These are phyloP conservation scores for Benthosema pterotum DNA, from an alignment of 2,797 vertebrate species.

Conservation along the genomic window DNA sequence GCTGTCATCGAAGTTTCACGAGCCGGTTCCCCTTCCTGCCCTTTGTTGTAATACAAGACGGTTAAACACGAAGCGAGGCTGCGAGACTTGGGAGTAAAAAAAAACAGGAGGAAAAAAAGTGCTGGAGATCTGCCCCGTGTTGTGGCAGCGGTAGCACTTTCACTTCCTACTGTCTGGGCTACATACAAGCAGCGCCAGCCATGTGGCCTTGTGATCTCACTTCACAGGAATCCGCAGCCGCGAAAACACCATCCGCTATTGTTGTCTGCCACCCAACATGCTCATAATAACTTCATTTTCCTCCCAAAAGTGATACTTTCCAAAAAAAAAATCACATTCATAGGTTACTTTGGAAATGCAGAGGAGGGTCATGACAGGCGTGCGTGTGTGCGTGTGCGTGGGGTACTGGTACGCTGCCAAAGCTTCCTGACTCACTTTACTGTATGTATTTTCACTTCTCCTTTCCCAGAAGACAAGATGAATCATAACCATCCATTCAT, in stretches of 20 bases:
- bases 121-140: slow-evolving; percentile 59
- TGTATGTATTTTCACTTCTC: slow-evolving; percentile 60
- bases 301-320: background rate
- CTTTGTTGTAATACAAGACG: too few species aligned
- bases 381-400: slow-evolving; percentile 22
- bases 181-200: slow-evolving; percentile 41
- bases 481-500: slow-evolving; percentile 67
- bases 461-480: slow-evolving; percentile 71
- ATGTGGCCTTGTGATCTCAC: slow-evolving; percentile 60
- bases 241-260: slow-evolving; percentile 39
- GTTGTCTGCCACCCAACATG: slow-evolving; percentile 6
- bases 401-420: slow-evolving; percentile 56
- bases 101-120: slow-evolving; percentile 20
- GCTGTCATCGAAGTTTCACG: too few species aligned
- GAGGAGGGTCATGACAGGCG: slow-evolving; percentile 42
- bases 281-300: slow-evolving; percentile 21
- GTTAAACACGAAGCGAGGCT: slow-evolving; percentile 51
- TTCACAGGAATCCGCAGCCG: slow-evolving; percentile 38
- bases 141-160: slow-evolving; percentile 76
- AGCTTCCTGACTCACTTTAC: slow-evolving; percentile 70
- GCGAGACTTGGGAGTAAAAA: slow-evolving; percentile 48
- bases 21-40: too few species aligned
- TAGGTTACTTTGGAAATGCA: slow-evolving; percentile 38
- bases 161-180: slow-evolving; percentile 77
- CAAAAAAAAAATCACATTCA: background rate